phyloP scores from a whole-genome alignment of 2,888 invertebrate species.

The Agrypnus murinus region DNA sequence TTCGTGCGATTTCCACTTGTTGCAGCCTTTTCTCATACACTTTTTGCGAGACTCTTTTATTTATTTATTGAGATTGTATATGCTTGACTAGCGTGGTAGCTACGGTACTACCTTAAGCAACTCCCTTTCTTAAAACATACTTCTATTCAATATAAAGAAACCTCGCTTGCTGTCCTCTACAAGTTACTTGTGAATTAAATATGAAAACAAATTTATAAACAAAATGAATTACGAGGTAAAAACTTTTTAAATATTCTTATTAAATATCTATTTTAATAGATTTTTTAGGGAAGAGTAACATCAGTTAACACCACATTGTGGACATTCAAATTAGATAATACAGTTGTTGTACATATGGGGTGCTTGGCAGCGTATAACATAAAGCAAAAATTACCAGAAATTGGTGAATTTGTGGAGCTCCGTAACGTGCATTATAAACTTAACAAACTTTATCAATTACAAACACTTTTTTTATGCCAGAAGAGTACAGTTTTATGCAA shows the following conservation, averaged over 20 bases:
- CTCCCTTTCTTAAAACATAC: too few relatives aligned
- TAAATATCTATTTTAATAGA: background rate
- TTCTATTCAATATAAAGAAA: too few relatives aligned
- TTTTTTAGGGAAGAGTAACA: constrained; percentile 40
- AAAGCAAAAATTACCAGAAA: constrained; percentile 22
- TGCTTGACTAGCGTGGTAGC: too few relatives aligned
- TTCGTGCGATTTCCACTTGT: too few relatives aligned
- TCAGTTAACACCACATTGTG: constrained; percentile 37
- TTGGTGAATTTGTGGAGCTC: constrained; percentile 34
- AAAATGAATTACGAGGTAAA: constrained; percentile 43
- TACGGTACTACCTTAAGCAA: too few relatives aligned
- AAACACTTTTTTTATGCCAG: constrained; percentile 40
- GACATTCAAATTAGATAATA: constrained; percentile 34
- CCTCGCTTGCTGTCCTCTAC: too few relatives aligned
- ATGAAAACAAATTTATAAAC: too few relatives aligned
- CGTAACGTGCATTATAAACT: constrained; percentile 34
- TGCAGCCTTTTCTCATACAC: too few relatives aligned
- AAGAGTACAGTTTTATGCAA: constrained; percentile 26
- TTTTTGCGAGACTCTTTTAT: too few relatives aligned
- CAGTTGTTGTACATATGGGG: constrained; percentile 34
- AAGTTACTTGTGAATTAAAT: background rate
- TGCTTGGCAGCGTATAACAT: constrained; percentile 23
- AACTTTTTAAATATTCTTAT: background rate
- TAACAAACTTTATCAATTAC: background rate
- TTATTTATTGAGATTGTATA: too few relatives aligned